Conservation (phyloP, 1,140 invertebrate genomes). For the Saccostrea glomerata region DNA sequence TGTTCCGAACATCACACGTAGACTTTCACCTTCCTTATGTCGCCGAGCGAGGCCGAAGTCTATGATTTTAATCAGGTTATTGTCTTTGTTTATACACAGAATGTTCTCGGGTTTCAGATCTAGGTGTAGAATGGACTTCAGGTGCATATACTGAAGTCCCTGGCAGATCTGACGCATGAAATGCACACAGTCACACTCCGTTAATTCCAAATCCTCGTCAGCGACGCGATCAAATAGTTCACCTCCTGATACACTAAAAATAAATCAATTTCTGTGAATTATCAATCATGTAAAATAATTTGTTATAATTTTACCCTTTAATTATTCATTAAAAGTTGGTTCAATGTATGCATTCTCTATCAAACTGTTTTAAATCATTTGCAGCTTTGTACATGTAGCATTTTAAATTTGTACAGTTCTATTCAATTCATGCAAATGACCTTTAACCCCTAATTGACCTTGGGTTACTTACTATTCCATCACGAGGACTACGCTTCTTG, state of each 20-base stretch:
- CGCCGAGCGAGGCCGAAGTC: slow-evolving; percentile 76
- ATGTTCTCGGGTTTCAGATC: slow-evolving; percentile 97
- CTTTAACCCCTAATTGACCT: background rate
- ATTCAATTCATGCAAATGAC: too few species aligned
- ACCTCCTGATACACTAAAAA: slow-evolving; percentile 90
- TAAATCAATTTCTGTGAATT: background rate
- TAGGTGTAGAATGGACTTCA: slow-evolving; percentile 90
- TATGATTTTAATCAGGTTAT: slow-evolving; percentile 81
- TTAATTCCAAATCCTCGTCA: slow-evolving; percentile 93
- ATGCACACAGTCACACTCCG: slow-evolving; percentile 93
- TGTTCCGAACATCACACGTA: slow-evolving; percentile 91
- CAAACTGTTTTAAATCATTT: too few species aligned
- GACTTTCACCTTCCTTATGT: slow-evolving; percentile 84
- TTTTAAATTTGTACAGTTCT: too few species aligned
- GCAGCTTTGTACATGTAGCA: too few species aligned
- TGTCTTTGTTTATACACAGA: slow-evolving; percentile 90
- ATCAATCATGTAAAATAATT: background rate
- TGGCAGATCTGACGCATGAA: slow-evolving; percentile 95
- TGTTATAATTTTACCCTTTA: background rate
- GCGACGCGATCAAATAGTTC: slow-evolving; percentile 95
- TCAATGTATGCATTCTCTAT: too few species aligned
- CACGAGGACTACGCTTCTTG: slow-evolving; percentile 98
- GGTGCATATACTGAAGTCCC: slow-evolving; percentile 93
- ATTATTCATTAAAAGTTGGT: too few species aligned
- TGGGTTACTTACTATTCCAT: slow-evolving; percentile 95